Evolutionary conservation across 2,797 vertebrate genomes (phyloP).

Genomic region (Clarias fuscus): DNA sequence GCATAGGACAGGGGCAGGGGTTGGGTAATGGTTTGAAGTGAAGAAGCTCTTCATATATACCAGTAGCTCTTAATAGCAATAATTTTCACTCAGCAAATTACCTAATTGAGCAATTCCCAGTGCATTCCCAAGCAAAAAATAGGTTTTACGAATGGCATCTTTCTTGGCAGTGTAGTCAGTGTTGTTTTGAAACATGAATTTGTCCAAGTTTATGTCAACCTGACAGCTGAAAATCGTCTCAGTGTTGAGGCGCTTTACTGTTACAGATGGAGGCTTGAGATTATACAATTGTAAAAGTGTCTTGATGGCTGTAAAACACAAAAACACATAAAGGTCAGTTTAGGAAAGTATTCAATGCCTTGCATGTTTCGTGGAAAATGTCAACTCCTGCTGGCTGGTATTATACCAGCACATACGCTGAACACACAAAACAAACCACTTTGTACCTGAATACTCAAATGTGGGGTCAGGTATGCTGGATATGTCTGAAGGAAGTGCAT

Average conservation of each 20-base stretch:
- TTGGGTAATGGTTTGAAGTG: neutral
- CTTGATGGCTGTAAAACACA: conserved; percentile 48
- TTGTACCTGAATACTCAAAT: neutral
- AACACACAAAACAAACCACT: neutral
- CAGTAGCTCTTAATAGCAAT: too few species aligned
- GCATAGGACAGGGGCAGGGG: neutral
- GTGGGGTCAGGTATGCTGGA: neutral
- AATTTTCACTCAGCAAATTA: neutral
- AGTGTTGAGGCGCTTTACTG: neutral
- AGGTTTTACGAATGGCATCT: conserved; percentile 49
- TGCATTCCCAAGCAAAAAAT: conserved; percentile 32
- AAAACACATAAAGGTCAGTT: neutral
- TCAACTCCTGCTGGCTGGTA: neutral
- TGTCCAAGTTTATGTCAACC: conserved; percentile 39
- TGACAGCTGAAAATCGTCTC: conserved; percentile 19
- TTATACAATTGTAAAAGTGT: conserved; percentile 34
- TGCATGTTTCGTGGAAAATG: neutral
- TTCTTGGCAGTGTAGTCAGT: conserved; percentile 29
- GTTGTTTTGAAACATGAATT: conserved; percentile 38
- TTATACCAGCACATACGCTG: neutral
- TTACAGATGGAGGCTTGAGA: conserved; percentile 47
- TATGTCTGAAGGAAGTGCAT: neutral
- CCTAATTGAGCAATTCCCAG: conserved; percentile 44
- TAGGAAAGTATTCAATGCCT: too few species aligned
- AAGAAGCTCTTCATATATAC: neutral